Evolutionary conservation across 2,888 invertebrate genomes (phyloP).

Genomic region (Drosophila anceps): DNA sequence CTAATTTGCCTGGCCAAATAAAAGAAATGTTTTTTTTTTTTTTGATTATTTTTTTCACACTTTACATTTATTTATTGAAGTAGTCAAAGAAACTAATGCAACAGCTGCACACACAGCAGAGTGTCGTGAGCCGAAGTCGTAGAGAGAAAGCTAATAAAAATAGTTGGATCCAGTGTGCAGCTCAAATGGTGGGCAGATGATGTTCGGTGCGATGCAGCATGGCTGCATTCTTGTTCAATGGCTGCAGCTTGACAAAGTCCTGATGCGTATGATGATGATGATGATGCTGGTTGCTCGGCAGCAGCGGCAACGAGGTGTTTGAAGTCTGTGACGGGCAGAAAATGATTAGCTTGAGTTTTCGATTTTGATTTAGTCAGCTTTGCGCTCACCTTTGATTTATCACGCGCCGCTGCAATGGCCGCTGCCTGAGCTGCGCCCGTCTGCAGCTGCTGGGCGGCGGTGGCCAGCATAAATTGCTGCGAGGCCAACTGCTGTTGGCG

Average conservation of each 20-base stretch:
- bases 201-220: constrained; percentile 84
- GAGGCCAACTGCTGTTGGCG: constrained; percentile 80
- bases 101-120: constrained; percentile 16
- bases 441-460: constrained; percentile 74
- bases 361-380: background rate
- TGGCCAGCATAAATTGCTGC: constrained; percentile 79
- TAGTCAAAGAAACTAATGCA: constrained; percentile 39
- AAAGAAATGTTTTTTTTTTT: background rate
- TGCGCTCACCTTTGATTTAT: constrained; percentile 87
- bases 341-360: background rate
- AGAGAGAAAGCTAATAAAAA: constrained; percentile 18
- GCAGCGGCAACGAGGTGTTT: constrained; percentile 85
- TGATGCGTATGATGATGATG: constrained; percentile 73
- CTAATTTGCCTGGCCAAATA: background rate
- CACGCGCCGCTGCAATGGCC: constrained; percentile 84
- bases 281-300: constrained; percentile 83
- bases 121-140: constrained; percentile 14
- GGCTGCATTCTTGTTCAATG: constrained; percentile 82
- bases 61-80: constrained; percentile 55
- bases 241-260: constrained; percentile 83
- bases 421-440: constrained; percentile 73
- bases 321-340: constrained; percentile 78
- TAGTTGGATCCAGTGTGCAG: constrained; percentile 30
- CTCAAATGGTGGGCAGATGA: constrained; percentile 85
- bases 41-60: constrained; percentile 42